Conservation (phyloP, 1,140 invertebrate genomes). For the Idris sp. region DNA sequence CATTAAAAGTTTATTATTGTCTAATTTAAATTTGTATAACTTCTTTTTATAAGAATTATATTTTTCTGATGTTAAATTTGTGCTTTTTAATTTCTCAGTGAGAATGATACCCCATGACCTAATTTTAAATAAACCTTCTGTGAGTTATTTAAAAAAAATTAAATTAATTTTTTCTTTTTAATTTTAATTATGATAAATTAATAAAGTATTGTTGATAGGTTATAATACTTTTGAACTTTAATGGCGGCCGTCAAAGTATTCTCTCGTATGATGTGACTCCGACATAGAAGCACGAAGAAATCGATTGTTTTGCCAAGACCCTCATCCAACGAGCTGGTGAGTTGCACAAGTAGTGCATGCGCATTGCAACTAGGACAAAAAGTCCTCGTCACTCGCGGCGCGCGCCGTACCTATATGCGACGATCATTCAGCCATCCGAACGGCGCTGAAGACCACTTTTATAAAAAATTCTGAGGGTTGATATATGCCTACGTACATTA, state of each 20-base stretch:
- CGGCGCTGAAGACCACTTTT: constrained; percentile 46
- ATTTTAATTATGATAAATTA: too few species aligned
- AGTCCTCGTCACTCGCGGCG: constrained; percentile 34
- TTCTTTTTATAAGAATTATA: too few species aligned
- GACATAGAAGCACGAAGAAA: constrained; percentile 55
- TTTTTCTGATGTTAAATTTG: too few species aligned
- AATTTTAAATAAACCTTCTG: too few species aligned
- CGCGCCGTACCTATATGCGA: constrained; percentile 34
- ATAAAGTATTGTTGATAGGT: not conserved
- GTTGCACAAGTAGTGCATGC: constrained; percentile 68
- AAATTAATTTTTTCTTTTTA: too few species aligned
- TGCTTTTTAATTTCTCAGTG: too few species aligned
- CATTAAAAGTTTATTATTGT: too few species aligned
- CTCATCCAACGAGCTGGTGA: constrained; percentile 48
- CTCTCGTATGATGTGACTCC: constrained; percentile 39
- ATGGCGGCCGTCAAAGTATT: constrained; percentile 54
- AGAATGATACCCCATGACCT: too few species aligned
- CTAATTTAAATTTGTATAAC: too few species aligned
- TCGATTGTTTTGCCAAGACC: constrained; percentile 62
- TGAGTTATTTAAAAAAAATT: too few species aligned
- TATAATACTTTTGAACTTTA: constrained; percentile 51
- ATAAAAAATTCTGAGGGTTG: constrained; percentile 37
- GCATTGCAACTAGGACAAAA: constrained; percentile 72
- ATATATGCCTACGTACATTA: constrained; percentile 24
- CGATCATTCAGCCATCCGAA: constrained; percentile 43